These are phyloP conservation scores for Allobates femoralis DNA, from an alignment of 2,797 vertebrate genomes.

Conservation along the genomic window DNA sequence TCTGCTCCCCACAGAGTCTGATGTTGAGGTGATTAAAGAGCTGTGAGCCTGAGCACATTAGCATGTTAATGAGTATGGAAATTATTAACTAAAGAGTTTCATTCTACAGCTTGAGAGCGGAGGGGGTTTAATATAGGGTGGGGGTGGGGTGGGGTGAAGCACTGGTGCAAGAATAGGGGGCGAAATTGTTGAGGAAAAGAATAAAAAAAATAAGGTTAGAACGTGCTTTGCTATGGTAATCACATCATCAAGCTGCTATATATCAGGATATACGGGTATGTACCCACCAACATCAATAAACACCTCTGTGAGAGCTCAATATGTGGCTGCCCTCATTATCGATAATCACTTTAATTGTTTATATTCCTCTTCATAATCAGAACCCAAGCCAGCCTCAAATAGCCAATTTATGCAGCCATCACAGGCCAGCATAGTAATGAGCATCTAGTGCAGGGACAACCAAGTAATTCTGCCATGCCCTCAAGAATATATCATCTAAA, in stretches of 20 bases:
- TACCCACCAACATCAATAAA: slow-evolving; percentile 29
- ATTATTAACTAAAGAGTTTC: slow-evolving; percentile 64
- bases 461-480: slow-evolving; percentile 16
- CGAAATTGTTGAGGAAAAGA: slow-evolving; percentile 12
- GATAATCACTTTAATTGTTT: slow-evolving; percentile 52
- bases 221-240: slow-evolving; percentile 19
- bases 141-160: slow-evolving; percentile 39
- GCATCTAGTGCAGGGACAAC: slow-evolving; percentile 19
- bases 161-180: slow-evolving; percentile 34
- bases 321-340: slow-evolving; percentile 36
- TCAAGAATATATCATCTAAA: slow-evolving; percentile 19
- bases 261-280: slow-evolving; percentile 4
- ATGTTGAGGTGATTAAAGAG: slow-evolving; percentile 61
- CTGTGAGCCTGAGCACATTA: slow-evolving; percentile 60
- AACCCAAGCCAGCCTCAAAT: slow-evolving; percentile 39
- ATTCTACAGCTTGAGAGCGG: slow-evolving; percentile 41
- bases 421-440: slow-evolving; percentile 41
- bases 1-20: slow-evolving; percentile 58
- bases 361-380: slow-evolving; percentile 55
- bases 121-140: slow-evolving; percentile 45
- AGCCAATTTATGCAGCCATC: slow-evolving; percentile 43
- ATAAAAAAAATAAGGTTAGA: not conserved
- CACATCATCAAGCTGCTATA: not conserved
- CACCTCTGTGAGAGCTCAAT: slow-evolving; percentile 37
- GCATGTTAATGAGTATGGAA: slow-evolving; percentile 65